Percentiles rank a stretch among this genome's conserved stretches.
phyloP scores from a whole-genome alignment of 2,797 vertebrate species.

The Cyclopterus lumpus region DNA sequence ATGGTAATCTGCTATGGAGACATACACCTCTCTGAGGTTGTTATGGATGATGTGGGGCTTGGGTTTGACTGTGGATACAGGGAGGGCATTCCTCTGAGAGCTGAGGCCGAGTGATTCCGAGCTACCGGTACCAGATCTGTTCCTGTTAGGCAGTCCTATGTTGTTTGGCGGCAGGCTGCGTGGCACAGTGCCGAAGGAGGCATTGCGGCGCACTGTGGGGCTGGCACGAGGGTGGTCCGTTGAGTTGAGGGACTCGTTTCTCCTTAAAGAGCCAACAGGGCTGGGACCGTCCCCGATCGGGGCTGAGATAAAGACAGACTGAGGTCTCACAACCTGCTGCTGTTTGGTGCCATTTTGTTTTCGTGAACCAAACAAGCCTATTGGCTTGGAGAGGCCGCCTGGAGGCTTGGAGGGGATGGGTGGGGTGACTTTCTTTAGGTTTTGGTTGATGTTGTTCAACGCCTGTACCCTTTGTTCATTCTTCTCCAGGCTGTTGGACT shows the following conservation, averaged over 20 bases:
- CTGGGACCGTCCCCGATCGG: constrained; percentile 76
- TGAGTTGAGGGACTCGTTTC: constrained; percentile 95
- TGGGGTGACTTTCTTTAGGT: constrained; percentile 89
- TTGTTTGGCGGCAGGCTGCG: constrained; percentile 70
- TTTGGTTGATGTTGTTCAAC: constrained; percentile 95
- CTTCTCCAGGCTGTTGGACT: constrained; percentile 98
- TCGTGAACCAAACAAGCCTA: constrained; percentile 80
- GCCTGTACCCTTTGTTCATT: constrained; percentile 95
- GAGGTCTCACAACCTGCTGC: constrained; percentile 94
- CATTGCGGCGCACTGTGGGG: constrained; percentile 90
- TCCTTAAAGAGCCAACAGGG: constrained; percentile 89
- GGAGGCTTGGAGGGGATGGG: constrained; percentile 97
- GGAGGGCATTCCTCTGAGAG: constrained; percentile 88
- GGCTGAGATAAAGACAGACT: constrained; percentile 95
- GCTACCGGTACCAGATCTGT: constrained; percentile 78
- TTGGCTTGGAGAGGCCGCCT: constrained; percentile 91
- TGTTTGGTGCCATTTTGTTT: constrained; percentile 93
- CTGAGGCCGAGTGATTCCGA: constrained; percentile 80
- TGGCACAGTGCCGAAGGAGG: constrained; percentile 89
- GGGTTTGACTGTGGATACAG: constrained; percentile 92
- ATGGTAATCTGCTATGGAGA: constrained; percentile 98
- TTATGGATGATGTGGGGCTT: constrained; percentile 98
- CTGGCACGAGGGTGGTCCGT: constrained; percentile 87
- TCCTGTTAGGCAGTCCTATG: constrained; percentile 69
- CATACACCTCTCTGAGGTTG: constrained; percentile 93